A percentile compares a stretch with the other conserved stretches of the same genome.
Conservation (phyloP, 2,113 vertebrate species). For the Lagopus muta region DNA sequence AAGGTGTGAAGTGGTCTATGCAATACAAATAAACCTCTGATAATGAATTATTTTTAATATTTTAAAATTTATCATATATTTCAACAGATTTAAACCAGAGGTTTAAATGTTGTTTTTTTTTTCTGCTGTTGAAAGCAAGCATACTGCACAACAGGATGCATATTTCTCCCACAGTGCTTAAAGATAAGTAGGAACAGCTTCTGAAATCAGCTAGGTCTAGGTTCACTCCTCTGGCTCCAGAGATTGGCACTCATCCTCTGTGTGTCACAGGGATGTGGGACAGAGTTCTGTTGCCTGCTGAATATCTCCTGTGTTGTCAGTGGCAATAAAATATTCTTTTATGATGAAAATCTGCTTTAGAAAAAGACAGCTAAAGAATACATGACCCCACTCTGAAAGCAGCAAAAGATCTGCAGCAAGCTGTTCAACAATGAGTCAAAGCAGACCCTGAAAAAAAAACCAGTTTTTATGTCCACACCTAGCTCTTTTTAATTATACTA, state of each 20-base stretch:
- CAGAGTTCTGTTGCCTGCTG: background rate
- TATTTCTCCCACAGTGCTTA: background rate
- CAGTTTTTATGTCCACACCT: background rate
- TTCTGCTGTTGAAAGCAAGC: background rate
- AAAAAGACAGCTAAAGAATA: conserved; percentile 25
- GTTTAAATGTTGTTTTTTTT: background rate
- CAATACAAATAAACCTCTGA: background rate
- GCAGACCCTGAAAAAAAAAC: background rate
- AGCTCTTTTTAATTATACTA: conserved; percentile 51
- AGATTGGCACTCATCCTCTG: background rate
- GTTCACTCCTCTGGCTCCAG: background rate
- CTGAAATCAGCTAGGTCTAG: background rate
- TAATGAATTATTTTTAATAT: background rate
- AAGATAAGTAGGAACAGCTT: background rate
- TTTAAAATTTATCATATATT: background rate
- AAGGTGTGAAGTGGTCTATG: background rate
- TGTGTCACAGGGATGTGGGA: accelerated
- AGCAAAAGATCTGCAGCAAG: background rate
- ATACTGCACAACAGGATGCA: background rate
- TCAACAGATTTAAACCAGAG: background rate
- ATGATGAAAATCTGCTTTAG: conserved; percentile 20
- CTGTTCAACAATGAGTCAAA: background rate
- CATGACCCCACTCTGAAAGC: background rate
- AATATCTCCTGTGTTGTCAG: background rate
- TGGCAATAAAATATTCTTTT: background rate